These are phyloP conservation scores for Conus canariensis DNA, from an alignment of 2,888 invertebrate genomes.

Conservation along the genomic window DNA sequence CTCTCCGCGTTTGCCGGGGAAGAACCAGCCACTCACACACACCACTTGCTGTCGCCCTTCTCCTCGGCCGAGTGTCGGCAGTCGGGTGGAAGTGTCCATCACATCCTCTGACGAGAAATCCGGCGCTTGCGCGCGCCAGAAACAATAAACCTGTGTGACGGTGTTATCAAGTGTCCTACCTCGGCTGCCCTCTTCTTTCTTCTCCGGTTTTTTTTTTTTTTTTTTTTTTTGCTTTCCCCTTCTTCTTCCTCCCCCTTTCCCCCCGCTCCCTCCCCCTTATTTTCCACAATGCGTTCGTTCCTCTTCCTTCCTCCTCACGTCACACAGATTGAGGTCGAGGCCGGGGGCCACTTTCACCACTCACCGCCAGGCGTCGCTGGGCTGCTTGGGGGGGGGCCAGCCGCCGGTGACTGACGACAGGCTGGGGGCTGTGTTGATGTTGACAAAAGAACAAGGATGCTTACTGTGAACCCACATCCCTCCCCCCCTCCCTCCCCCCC, in stretches of 20 bases:
- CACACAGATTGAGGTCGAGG: slow-evolving; percentile 13
- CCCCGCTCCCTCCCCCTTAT: not conserved
- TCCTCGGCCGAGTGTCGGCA: not conserved
- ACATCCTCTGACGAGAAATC: not conserved
- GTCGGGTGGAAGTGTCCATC: not conserved
- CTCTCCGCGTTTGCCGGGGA: not conserved
- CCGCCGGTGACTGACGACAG: not conserved
- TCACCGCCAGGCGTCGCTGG: slow-evolving; percentile 15
- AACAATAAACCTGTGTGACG: slow-evolving; percentile 35
- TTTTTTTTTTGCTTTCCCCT: not conserved
- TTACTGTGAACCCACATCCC: not conserved
- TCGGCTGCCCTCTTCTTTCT: not conserved
- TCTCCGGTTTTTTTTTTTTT: not conserved
- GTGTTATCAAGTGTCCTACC: slow-evolving; percentile 35
- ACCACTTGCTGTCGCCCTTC: not conserved
- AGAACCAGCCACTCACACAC: not conserved
- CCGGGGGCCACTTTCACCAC: not conserved
- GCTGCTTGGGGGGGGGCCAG: not conserved
- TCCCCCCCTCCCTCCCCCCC: not conserved
- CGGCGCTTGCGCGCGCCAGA: not conserved
- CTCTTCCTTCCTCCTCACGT: not conserved
- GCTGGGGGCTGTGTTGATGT: not conserved
- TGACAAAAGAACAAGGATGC: slow-evolving; percentile 17
- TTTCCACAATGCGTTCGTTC: not conserved
- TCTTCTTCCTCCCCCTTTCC: too few species aligned